phyloP scores from a whole-genome alignment of 2,888 invertebrate species.

The Rhamnusium bicolor region DNA sequence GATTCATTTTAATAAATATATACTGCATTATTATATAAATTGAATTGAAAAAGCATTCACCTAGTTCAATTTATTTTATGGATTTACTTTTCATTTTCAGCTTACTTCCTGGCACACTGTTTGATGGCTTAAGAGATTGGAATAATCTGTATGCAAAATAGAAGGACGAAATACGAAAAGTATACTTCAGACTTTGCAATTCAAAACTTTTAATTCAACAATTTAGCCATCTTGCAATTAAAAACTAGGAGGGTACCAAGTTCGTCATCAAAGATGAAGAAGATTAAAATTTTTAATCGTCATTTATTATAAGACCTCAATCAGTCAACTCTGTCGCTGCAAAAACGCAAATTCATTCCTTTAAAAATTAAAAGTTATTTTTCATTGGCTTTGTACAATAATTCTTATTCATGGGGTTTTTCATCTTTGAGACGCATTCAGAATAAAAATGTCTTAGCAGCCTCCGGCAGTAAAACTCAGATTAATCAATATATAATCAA shows the following conservation, averaged over 20 bases:
- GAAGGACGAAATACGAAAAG: conserved; percentile 26
- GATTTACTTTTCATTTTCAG: not conserved
- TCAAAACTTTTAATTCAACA: conserved; percentile 34
- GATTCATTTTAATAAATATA: no score
- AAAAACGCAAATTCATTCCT: not conserved
- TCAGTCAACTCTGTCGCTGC: conserved; percentile 25
- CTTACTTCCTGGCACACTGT: conserved; percentile 11
- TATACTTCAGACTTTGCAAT: conserved; percentile 29
- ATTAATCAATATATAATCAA: conserved; percentile 63
- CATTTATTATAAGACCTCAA: conserved; percentile 29
- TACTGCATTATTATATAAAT: no score
- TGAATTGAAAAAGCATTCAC: no score
- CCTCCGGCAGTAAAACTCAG: conserved; percentile 18
- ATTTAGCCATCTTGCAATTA: conserved; percentile 32
- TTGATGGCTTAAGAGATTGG: conserved; percentile 15
- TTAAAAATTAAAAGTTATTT: conserved; percentile 35
- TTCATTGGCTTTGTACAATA: conserved; percentile 33
- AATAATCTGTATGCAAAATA: conserved; percentile 25
- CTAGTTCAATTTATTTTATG: not conserved
- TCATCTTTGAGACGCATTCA: conserved; percentile 16
- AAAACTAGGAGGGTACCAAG: conserved; percentile 18
- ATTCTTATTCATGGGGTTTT: conserved; percentile 31
- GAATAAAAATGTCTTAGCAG: conserved; percentile 28
- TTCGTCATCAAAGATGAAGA: conserved; percentile 1
- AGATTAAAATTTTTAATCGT: conserved; percentile 38